Percentiles rank a stretch among this genome's conserved stretches.
Evolutionary conservation across 1,140 invertebrate genomes (phyloP).

Genomic region (Phenacoccus solenopsis): DNA sequence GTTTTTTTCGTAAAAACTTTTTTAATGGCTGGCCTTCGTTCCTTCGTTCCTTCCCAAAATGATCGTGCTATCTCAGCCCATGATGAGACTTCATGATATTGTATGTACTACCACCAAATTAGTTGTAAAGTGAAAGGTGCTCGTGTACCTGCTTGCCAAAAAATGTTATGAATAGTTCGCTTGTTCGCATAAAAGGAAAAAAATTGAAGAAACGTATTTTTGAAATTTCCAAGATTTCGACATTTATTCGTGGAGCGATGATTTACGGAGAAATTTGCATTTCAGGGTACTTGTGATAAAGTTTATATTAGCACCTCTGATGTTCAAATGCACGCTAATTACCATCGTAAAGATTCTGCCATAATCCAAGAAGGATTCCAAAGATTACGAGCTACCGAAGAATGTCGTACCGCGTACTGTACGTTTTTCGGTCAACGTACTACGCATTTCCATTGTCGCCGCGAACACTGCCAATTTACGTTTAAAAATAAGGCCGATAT

Average conservation of each 20-base stretch:
- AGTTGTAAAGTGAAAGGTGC: too few species aligned
- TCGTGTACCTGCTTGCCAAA: too few species aligned
- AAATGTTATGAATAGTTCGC: too few species aligned
- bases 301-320: slow-evolving; percentile 97
- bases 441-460: slow-evolving; percentile 92
- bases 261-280: too few species aligned
- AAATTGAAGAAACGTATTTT: background rate
- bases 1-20: too few species aligned
- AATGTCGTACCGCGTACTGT: slow-evolving; percentile 74
- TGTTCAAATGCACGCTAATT: slow-evolving; percentile 99
- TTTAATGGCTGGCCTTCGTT: too few species aligned
- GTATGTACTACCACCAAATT: too few species aligned
- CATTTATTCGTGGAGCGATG: too few species aligned
- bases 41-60: too few species aligned
- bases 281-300: slow-evolving; percentile 79
- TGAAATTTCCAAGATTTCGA: background rate
- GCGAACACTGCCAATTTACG: slow-evolving; percentile 80
- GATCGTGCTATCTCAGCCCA: too few species aligned
- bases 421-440: slow-evolving; percentile 88
- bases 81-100: too few species aligned
- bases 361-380: slow-evolving; percentile 96
- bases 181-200: too few species aligned
- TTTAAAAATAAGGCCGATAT: slow-evolving; percentile 99
- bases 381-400: slow-evolving; percentile 79
- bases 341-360: slow-evolving; percentile 92